Evolutionary conservation across 2,113 vertebrate species (phyloP).

Genomic region (Conger conger): DNA sequence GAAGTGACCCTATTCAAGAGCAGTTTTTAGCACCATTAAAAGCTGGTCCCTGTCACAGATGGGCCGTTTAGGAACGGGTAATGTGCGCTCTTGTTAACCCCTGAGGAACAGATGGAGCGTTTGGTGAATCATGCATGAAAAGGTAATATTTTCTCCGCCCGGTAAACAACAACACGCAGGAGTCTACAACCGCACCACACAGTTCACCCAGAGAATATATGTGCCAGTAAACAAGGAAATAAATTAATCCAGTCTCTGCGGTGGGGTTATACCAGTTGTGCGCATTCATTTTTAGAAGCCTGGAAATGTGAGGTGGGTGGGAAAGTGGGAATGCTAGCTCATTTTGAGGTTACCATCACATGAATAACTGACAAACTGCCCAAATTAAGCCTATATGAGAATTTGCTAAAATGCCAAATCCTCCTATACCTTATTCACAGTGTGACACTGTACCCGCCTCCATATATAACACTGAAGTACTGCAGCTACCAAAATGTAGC

Average conservation of each 20-base stretch:
- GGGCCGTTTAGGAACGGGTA: background rate
- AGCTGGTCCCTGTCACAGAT: slow-evolving; percentile 8
- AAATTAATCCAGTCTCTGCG: background rate
- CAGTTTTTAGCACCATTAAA: slow-evolving; percentile 21
- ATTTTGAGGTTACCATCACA: background rate
- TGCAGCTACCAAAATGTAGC: background rate
- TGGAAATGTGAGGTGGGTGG: background rate
- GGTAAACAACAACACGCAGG: background rate
- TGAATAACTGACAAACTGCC: background rate
- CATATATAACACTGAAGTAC: no score
- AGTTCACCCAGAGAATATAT: background rate
- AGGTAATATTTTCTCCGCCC: slow-evolving; percentile 4
- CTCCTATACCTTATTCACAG: background rate
- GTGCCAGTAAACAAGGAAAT: background rate
- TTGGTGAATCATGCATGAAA: slow-evolving; percentile 9
- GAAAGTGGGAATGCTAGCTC: background rate
- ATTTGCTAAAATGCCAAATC: background rate
- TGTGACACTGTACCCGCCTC: no score
- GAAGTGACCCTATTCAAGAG: slow-evolving; percentile 14
- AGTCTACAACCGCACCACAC: background rate
- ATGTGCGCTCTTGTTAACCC: slow-evolving; percentile 13
- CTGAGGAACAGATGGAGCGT: slow-evolving; percentile 5
- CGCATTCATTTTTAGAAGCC: background rate
- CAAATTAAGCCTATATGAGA: background rate
- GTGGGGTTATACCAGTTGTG: slow-evolving; percentile 1